Evolutionary conservation across 2,888 invertebrate species (phyloP), one percentile per base, ranked within the genome.

Genomic region (Microplitis manilae): DNA sequence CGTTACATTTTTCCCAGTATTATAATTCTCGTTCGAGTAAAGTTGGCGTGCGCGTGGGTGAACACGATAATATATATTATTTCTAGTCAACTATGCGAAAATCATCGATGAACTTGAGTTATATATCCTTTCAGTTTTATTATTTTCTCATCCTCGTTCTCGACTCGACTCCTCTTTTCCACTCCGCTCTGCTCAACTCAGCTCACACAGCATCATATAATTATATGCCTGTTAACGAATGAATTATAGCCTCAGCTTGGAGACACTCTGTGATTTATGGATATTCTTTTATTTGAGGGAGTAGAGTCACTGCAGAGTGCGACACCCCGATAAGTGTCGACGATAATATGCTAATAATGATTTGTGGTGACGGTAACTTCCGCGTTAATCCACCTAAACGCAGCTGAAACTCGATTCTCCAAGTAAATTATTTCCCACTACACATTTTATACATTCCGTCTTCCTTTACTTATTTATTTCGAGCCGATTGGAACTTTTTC

Each of bases 341-440:
- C 84, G 86, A 87, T 87, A 87, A 87, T 87, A 87, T 87, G 87
- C 85, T 87, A 87, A 87, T 87, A 87, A 85, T 86, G 86, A 87
- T 87, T 87, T 86, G 83, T 85, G 82, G 79, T 81, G 83, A 85
- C 81, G 81, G 77, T 73, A 78, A 86, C 83, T 86, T 85, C 82
- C 82, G 84, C 82, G 81, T 84, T 84, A 84, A 86, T 85, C 84
- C 82, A 83, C 78, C 81, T 77, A 81, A 83, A 83, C 79, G 80
- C 73, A 79, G 75, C 74, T 79, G 72, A 76, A 73, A 79, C 78
- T 80, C 81, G 81, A 83, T 82, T 78, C 78, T 69, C 69, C 13
- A 13, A 50, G 69, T 67, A 74, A 83, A 81, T 81, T 80, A 72
- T 72, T 60, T 72, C 30, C 6, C 17, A 39, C n/a, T 15, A 60